Percentiles rank a stretch among this genome's conserved stretches.
phyloP scores from a whole-genome alignment of 2,113 vertebrate species.

The Ivindomyrus marchei region DNA sequence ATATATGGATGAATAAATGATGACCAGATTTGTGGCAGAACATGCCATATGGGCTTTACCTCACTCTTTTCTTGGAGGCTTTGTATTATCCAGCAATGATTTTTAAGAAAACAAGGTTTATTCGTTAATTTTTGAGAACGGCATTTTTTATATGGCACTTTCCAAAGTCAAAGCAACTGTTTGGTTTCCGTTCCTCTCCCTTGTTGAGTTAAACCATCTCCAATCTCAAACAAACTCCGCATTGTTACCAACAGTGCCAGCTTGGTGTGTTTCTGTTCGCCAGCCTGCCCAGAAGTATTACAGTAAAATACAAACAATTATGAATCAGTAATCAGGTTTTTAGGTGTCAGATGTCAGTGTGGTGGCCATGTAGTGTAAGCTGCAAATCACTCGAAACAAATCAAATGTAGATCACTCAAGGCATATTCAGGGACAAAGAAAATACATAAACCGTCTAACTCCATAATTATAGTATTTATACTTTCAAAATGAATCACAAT shows the following conservation, averaged over 20 bases:
- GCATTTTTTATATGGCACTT: neutral
- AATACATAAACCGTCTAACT: neutral
- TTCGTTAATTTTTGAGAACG: neutral
- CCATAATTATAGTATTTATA: neutral
- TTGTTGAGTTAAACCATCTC: neutral
- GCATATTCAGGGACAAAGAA: neutral
- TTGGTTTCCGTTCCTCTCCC: neutral
- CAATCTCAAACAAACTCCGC: neutral
- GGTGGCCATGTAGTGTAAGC: neutral
- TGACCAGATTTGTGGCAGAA: neutral
- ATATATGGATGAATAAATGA: neutral
- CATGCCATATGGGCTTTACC: neutral
- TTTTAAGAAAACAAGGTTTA: neutral
- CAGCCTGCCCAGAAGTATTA: neutral
- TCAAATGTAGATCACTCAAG: neutral
- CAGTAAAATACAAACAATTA: neutral
- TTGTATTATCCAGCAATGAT: neutral
- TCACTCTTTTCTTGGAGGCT: neutral
- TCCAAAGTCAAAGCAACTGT: neutral
- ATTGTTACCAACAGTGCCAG: neutral
- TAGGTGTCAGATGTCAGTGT: neutral
- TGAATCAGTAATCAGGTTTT: neutral
- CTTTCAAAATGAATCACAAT: neutral
- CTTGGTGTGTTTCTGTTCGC: neutral
- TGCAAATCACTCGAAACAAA: neutral